Percentiles rank a stretch among this genome's conserved stretches.
Conservation (phyloP, 1,140 invertebrate genomes). For the Temnothorax longispinosus region DNA sequence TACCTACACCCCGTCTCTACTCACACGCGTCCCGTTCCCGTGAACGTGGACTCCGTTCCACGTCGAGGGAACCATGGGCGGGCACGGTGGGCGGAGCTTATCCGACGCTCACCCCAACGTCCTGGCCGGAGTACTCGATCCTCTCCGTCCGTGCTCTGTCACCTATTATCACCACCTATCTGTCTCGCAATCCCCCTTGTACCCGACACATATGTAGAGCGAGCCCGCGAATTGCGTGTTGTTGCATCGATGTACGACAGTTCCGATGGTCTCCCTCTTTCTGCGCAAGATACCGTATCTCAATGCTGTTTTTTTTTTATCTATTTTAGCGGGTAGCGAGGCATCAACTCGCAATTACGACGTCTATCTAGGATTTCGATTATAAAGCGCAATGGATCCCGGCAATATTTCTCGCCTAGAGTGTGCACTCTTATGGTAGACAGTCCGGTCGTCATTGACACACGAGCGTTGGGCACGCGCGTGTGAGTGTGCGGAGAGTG, state of each 20-base stretch:
- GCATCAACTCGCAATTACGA: neutral
- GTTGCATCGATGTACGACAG: neutral
- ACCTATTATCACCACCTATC: slow-evolving; percentile 51
- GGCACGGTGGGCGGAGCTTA: slow-evolving; percentile 59
- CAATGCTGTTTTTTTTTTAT: neutral
- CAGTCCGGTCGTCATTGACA: neutral
- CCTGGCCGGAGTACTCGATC: slow-evolving; percentile 1
- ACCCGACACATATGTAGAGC: slow-evolving; percentile 1
- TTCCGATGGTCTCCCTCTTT: neutral
- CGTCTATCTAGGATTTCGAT: neutral
- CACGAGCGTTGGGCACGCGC: neutral
- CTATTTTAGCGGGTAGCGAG: no score
- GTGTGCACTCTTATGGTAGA: neutral
- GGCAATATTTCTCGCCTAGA: neutral
- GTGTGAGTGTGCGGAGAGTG: slow-evolving; percentile 7
- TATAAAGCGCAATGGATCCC: no score
- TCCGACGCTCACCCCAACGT: slow-evolving; percentile 12
- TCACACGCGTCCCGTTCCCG: neutral
- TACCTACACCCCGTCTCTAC: neutral
- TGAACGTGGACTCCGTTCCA: neutral
- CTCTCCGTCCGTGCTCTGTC: slow-evolving; percentile 5
- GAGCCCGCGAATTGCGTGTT: neutral
- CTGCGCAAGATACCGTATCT: neutral
- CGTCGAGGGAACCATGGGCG: slow-evolving; percentile 49
- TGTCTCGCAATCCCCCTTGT: slow-evolving; percentile 24